These are phyloP conservation scores for Paratrypauchen microcephalus DNA, from an alignment of 2,797 vertebrate genomes.

Conservation along the genomic window DNA sequence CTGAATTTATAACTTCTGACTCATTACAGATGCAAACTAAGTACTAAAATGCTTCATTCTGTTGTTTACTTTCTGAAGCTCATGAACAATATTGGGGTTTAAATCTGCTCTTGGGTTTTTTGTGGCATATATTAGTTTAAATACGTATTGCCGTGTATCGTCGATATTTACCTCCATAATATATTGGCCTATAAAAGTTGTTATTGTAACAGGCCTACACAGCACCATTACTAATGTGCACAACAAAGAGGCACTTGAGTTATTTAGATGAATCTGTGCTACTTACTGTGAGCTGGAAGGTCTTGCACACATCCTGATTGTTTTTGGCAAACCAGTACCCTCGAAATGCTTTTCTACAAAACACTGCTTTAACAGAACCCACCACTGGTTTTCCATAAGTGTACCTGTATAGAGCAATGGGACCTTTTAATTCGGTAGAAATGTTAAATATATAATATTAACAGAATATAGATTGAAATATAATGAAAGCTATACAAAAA, in stretches of 20 bases:
- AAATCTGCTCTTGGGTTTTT: too few relatives aligned
- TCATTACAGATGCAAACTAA: too few relatives aligned
- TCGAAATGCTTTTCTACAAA: constrained; percentile 32
- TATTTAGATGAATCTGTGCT: neutral
- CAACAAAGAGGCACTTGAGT: neutral
- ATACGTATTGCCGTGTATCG: too few relatives aligned
- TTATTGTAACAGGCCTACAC: too few relatives aligned
- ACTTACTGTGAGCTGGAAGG: constrained; percentile 61
- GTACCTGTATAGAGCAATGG: constrained; percentile 60
- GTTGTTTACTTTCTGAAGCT: too few relatives aligned
- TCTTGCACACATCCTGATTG: constrained; percentile 42
- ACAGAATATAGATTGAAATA: neutral
- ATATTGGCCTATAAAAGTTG: too few relatives aligned
- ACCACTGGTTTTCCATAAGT: constrained; percentile 77
- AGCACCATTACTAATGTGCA: neutral
- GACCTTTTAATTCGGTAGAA: neutral
- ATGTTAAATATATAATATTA: neutral
- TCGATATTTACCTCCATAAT: too few relatives aligned
- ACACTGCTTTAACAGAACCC: constrained; percentile 54
- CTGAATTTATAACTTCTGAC: too few relatives aligned
- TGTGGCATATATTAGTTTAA: too few relatives aligned
- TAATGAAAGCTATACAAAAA: neutral
- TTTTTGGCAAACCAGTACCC: neutral
- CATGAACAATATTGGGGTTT: too few relatives aligned
- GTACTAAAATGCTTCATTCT: too few relatives aligned